Base-by-base conservation (phyloP, 2,888 invertebrate species). In the Epirrita christyi region DNA sequence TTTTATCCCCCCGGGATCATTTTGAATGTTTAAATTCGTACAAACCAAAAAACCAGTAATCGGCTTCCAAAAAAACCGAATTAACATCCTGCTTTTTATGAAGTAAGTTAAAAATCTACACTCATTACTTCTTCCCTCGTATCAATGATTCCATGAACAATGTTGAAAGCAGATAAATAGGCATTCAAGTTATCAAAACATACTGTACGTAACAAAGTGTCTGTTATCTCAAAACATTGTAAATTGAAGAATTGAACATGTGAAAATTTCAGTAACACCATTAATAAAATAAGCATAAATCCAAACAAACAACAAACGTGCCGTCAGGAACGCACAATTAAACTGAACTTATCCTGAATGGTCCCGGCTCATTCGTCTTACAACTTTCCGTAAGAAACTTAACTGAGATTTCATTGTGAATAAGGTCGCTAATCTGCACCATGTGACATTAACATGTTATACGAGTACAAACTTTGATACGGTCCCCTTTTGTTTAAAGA, bases 401-500 rank as follows among this genome's bases (percentile, higher is more conserved):
- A 59, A 61, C 51, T 53, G 64, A 55, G 70, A 75, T 80, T 76
- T 75, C 72, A 75, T 79, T 79, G 76, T 77, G 68, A 79, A 77
- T 74, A 77, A 73, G 70, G 72, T 71, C 63, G 76, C 74, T 85
- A 81, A 85, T 84, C 81, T 77, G 67, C 46, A 63, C 63, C 66
- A 69, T 45, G 73, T 80, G 76, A 81, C 81, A 77, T 84, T 81
- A 81, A 84, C 82, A 81, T 21, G 4, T 21, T 83, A 81, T 83
- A 71, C 68, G 64, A 46, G 68, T 63, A 75, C 46, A 68, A 75
- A 81, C 63, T 80, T 76, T 59, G 66, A 68, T 49, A 59, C 63
- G 65, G 68, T 63, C 62, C 67, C 67, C 7, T 32, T 32, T 32
- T 32, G 11, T 36, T 36, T 11, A 36, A n/a, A 36, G 6, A 36